Evolutionary conservation across 2,888 invertebrate species (phyloP).

Genomic region (Amphipoea lucens): DNA sequence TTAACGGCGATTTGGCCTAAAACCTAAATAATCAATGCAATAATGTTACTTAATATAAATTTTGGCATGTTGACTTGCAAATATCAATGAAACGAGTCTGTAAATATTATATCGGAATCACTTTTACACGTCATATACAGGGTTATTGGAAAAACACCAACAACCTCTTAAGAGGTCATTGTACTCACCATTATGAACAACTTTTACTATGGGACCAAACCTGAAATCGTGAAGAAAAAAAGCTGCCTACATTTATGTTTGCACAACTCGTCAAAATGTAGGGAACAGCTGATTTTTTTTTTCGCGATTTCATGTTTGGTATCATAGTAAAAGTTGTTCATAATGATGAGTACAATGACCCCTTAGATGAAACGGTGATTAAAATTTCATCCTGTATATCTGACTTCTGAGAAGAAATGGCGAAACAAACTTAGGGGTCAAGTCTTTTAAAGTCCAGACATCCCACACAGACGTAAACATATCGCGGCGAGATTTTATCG

Average conservation of each 20-base stretch:
- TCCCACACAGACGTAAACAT: not conserved
- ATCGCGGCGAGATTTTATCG: not conserved
- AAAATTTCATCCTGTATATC: not conserved
- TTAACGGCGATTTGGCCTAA: constrained; percentile 17
- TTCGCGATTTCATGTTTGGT: no score
- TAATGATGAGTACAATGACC: no score
- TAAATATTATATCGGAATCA: not conserved
- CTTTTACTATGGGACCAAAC: no score
- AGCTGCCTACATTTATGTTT: no score
- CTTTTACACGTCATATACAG: not conserved
- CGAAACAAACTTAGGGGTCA: not conserved
- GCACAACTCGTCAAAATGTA: no score
- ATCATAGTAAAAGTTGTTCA: no score
- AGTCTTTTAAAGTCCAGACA: not conserved
- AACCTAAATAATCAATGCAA: constrained; percentile 25
- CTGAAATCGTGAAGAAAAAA: no score
- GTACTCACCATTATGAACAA: no score
- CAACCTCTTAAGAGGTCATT: no score
- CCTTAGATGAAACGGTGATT: no score
- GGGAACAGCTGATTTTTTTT: no score
- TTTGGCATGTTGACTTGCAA: not conserved
- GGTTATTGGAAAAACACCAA: no score
- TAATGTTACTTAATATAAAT: not conserved
- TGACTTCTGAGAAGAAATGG: not conserved
- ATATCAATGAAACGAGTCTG: not conserved